Conservation (phyloP, 2,888 invertebrate genomes). For the Chrysolina haemoptera region DNA sequence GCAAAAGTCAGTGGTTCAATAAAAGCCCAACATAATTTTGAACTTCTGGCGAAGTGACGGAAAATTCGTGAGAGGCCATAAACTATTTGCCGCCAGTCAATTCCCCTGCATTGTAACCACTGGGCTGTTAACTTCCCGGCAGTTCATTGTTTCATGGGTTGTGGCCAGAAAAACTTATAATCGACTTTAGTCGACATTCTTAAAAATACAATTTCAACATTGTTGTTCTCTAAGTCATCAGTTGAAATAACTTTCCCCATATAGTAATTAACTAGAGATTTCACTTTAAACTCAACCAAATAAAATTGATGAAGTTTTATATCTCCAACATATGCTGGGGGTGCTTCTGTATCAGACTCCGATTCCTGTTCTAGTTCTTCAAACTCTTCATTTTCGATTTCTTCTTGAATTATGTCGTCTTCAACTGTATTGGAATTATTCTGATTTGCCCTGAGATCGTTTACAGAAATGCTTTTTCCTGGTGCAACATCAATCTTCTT, state of each 20-base stretch:
- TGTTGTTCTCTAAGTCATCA: not conserved
- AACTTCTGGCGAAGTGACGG: not conserved
- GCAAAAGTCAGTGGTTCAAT: not conserved
- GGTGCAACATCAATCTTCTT: not conserved
- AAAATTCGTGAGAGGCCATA: not conserved
- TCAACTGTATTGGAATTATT: conserved; percentile 1
- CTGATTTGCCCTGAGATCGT: not conserved
- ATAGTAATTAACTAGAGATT: not conserved
- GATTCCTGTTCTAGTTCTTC: conserved; percentile 7
- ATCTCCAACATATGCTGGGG: not conserved
- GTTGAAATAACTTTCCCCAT: not conserved
- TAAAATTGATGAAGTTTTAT: not conserved
- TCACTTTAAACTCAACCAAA: not conserved
- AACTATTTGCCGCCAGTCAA: not conserved
- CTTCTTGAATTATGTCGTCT: conserved; percentile 3
- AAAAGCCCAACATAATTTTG: conserved; percentile 1
- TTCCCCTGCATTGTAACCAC: conserved; percentile 1
- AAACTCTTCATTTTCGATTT: not conserved
- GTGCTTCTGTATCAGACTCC: conserved; percentile 3
- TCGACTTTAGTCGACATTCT: not conserved
- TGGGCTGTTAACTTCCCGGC: conserved; percentile 6
- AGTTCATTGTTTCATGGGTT: conserved; percentile 1
- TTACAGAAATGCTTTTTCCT: conserved; percentile 1
- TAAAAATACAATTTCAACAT: not conserved
- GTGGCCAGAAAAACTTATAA: too few species aligned